A percentile compares a stretch with the other conserved stretches of the same genome.
Evolutionary conservation across 2,113 vertebrate genomes (phyloP).

Genomic region (Phyllopteryx taeniolatus): DNA sequence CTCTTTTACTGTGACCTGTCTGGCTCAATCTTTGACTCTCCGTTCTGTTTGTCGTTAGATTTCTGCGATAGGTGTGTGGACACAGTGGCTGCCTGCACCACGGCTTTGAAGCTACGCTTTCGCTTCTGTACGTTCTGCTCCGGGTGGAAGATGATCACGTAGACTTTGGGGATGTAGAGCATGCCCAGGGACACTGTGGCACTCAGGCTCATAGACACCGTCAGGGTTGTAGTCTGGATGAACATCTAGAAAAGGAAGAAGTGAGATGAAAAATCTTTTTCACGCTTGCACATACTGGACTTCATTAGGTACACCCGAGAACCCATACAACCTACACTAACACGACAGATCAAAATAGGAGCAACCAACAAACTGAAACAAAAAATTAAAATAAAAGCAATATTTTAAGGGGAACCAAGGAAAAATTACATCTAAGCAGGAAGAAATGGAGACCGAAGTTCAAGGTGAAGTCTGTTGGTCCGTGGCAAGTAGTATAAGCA

Average conservation of each 20-base stretch:
- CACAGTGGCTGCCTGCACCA: conserved; percentile 70
- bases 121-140: conserved; percentile 90
- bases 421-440: too few relatives aligned
- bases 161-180: conserved; percentile 88
- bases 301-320: neutral
- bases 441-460: too few relatives aligned
- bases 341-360: too few relatives aligned
- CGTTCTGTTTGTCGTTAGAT: conserved; percentile 74
- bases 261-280: neutral
- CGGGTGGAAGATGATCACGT: conserved; percentile 84
- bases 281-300: neutral
- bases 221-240: conserved; percentile 89
- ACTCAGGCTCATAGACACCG: conserved; percentile 87
- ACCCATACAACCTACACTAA: too few relatives aligned
- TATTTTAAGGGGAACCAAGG: too few relatives aligned
- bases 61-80: conserved; percentile 74
- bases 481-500: too few relatives aligned
- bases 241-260: conserved; percentile 76
- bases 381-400: too few relatives aligned
- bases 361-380: too few relatives aligned
- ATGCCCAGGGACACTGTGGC: conserved; percentile 87
- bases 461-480: too few relatives aligned
- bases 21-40: conserved; percentile 72
- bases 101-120: conserved; percentile 82
- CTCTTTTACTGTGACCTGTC: conserved; percentile 66